phyloP scores from a whole-genome alignment of 2,888 invertebrate species.

The Neoitamus cyanurus region DNA sequence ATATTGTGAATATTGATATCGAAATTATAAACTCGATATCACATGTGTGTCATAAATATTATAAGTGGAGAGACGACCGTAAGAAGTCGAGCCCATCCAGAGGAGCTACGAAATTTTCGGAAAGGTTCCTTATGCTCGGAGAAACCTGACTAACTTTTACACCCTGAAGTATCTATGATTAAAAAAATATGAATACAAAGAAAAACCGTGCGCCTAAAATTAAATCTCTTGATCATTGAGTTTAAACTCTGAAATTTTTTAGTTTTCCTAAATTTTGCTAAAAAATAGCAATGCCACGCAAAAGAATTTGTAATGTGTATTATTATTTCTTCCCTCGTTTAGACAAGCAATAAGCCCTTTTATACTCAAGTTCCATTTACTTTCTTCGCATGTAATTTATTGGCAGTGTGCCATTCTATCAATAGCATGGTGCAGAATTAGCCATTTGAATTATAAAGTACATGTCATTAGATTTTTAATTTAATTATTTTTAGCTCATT shows the following conservation, averaged over 20 bases:
- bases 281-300: background rate
- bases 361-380: background rate
- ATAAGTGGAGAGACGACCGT: too few species aligned
- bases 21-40: too few species aligned
- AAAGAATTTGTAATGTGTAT: background rate
- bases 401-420: conserved; percentile 52
- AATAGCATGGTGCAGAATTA: conserved; percentile 42
- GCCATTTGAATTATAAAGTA: conserved; percentile 36
- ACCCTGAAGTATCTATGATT: too few species aligned
- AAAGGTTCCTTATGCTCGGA: too few species aligned
- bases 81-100: too few species aligned
- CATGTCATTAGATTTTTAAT: conserved; percentile 36
- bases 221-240: background rate
- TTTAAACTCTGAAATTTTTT: background rate
- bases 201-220: too few species aligned
- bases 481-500: conserved; percentile 19
- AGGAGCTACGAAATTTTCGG: too few species aligned
- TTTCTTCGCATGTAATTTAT: conserved; percentile 46
- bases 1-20: too few species aligned
- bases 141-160: too few species aligned
- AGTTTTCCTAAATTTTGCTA: background rate
- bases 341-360: background rate
- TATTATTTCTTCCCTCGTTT: background rate
- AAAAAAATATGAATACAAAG: too few species aligned
- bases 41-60: too few species aligned